A percentile compares a stretch with the other conserved stretches of the same genome.
phyloP scores from a whole-genome alignment of 2,113 vertebrate species.

The Bufo gargarizans region DNA sequence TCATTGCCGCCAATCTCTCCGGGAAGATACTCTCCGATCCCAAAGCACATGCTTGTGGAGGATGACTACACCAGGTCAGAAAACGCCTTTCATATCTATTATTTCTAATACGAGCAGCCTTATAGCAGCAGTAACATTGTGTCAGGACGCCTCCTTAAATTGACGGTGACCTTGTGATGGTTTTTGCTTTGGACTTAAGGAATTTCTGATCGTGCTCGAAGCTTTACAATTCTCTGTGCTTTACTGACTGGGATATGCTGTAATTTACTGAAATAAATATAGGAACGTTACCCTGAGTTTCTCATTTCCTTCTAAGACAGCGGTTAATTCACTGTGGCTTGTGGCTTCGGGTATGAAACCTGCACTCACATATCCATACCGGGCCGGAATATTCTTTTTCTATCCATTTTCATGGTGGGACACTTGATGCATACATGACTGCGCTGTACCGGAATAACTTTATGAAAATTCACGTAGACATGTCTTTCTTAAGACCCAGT shows the following conservation, averaged over 20 bases:
- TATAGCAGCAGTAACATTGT: constrained; percentile 38
- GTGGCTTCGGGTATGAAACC: no score
- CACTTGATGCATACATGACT: neutral
- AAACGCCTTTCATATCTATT: constrained; percentile 56
- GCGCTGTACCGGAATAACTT: neutral
- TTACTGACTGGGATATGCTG: constrained; percentile 36
- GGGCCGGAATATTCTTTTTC: neutral
- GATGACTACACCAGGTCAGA: constrained; percentile 97
- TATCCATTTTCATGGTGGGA: neutral
- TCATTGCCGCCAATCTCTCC: constrained; percentile 88
- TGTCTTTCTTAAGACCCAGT: neutral
- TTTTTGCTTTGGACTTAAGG: constrained; percentile 46
- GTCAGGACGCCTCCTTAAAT: constrained; percentile 36
- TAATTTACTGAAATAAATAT: constrained; percentile 43
- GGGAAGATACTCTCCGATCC: constrained; percentile 91
- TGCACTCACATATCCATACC: neutral
- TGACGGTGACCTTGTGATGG: constrained; percentile 36
- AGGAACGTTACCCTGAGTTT: constrained; percentile 33
- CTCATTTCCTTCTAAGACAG: constrained; percentile 19
- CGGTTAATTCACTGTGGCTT: neutral
- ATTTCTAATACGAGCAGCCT: constrained; percentile 26
- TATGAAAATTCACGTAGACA: neutral
- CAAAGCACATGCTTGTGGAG: constrained; percentile 92
- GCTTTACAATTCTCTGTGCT: constrained; percentile 40
- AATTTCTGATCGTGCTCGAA: constrained; percentile 8